These are phyloP conservation scores for Hypothenemus hampei DNA, from an alignment of 1,140 invertebrate genomes.

Conservation along the genomic window DNA sequence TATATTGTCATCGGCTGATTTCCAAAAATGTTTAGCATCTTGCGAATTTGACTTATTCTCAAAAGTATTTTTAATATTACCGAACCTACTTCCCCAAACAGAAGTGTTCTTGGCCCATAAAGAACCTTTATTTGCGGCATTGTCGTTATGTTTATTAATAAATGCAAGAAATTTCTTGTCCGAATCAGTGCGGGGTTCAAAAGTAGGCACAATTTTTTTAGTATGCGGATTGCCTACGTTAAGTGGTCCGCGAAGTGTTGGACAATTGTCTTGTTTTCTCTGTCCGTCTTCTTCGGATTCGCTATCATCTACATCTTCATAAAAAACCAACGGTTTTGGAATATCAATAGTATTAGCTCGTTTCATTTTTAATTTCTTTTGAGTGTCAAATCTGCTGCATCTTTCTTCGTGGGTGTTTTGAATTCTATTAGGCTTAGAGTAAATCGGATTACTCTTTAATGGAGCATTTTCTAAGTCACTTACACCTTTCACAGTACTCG, in stretches of 20 bases:
- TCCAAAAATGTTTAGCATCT: constrained; percentile 55
- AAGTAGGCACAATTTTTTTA: constrained; percentile 54
- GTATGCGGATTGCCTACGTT: constrained; percentile 50
- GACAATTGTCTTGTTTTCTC: constrained; percentile 43
- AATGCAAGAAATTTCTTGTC: constrained; percentile 80
- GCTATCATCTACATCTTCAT: constrained; percentile 47
- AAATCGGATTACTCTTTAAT: constrained; percentile 28
- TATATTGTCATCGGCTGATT: constrained; percentile 48
- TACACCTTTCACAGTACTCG: constrained; percentile 27
- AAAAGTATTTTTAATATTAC: constrained; percentile 80
- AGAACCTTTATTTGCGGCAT: constrained; percentile 37
- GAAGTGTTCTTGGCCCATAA: constrained; percentile 42
- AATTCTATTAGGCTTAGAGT: constrained; percentile 24
- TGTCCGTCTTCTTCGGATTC: constrained; percentile 42
- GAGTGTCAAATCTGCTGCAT: constrained; percentile 53
- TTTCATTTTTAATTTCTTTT: constrained; percentile 75
- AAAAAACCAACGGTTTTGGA: constrained; percentile 61
- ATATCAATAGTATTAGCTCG: constrained; percentile 84
- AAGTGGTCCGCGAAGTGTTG: constrained; percentile 53
- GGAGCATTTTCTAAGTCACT: constrained; percentile 24
- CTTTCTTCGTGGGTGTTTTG: constrained; percentile 23
- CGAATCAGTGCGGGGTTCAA: constrained; percentile 76
- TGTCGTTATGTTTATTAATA: constrained; percentile 66
- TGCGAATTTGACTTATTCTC: constrained; percentile 49
- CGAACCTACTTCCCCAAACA: constrained; percentile 60